Conservation (phyloP, 2,888 invertebrate genomes). For the Micoletzkya japonica region DNA sequence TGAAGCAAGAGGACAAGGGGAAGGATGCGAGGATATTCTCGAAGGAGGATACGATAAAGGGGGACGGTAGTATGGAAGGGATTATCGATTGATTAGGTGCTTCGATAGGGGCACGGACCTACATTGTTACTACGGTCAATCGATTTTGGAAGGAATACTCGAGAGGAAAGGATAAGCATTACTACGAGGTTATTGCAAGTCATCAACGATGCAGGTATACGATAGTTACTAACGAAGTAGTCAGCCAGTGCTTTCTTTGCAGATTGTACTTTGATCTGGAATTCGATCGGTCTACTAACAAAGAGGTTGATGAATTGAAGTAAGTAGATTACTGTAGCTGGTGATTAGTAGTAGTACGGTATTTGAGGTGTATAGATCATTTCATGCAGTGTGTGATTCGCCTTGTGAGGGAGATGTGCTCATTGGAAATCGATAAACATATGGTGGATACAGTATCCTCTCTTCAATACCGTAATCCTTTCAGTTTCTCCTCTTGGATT, state of each 20-base stretch:
- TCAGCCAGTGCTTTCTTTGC: neutral
- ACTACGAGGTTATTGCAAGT: slow-evolving; percentile 10
- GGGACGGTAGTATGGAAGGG: neutral
- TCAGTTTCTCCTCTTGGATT: slow-evolving; percentile 19
- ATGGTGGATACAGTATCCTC: neutral
- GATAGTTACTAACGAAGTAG: neutral
- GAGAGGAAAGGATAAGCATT: slow-evolving; percentile 2
- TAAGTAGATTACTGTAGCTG: neutral
- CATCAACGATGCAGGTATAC: slow-evolving; percentile 7
- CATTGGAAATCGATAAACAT: neutral
- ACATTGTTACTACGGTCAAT: slow-evolving; percentile 7
- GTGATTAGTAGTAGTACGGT: neutral
- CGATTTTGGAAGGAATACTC: slow-evolving; percentile 19
- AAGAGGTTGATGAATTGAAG: slow-evolving; percentile 4
- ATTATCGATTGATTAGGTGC: neutral
- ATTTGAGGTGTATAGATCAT: neutral
- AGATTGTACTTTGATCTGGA: slow-evolving; percentile 18
- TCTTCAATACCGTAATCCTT: neutral
- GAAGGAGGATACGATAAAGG: slow-evolving; percentile 2
- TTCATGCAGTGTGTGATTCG: neutral
- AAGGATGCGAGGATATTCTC: slow-evolving; percentile 14
- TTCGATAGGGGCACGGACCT: neutral
- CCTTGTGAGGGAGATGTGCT: neutral
- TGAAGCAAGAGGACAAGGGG: neutral
- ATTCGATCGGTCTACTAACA: neutral